Evolutionary conservation across 1,140 invertebrate genomes (phyloP).

Genomic region (Ericerus pela): DNA sequence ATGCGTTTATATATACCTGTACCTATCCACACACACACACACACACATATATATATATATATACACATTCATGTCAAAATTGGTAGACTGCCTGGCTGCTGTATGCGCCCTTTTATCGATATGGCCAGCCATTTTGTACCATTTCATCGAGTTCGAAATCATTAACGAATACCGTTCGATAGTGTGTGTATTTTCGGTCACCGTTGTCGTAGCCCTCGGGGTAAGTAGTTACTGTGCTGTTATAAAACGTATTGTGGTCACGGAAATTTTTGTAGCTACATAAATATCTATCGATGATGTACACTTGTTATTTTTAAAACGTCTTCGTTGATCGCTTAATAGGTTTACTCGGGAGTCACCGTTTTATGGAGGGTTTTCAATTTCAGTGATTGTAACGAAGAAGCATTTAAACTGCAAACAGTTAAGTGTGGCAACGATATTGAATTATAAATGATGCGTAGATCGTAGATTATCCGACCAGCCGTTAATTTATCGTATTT

Average conservation of each 20-base stretch:
- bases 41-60: too few relatives aligned
- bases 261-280: too few relatives aligned
- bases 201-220: background rate
- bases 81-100: background rate
- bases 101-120: slow-evolving; percentile 3
- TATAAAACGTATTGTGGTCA: background rate
- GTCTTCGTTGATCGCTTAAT: background rate
- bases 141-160: slow-evolving; percentile 3
- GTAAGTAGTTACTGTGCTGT: slow-evolving; percentile 3
- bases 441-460: too few relatives aligned
- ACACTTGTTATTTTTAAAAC: background rate
- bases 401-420: background rate
- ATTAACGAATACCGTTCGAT: background rate
- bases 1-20: too few relatives aligned
- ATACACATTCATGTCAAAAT: background rate
- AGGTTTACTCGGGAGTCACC: background rate
- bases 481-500: background rate
- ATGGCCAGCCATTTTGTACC: background rate
- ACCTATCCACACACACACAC: too few relatives aligned
- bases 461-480: too few relatives aligned
- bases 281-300: too few relatives aligned
- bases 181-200: background rate
- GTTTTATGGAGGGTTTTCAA: background rate
- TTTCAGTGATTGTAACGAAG: slow-evolving; percentile 4
- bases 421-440: too few relatives aligned